A percentile compares a stretch with the other conserved stretches of the same genome.
Evolutionary conservation across 1,140 invertebrate genomes (phyloP).

Genomic region (Sminthurides bifidus): DNA sequence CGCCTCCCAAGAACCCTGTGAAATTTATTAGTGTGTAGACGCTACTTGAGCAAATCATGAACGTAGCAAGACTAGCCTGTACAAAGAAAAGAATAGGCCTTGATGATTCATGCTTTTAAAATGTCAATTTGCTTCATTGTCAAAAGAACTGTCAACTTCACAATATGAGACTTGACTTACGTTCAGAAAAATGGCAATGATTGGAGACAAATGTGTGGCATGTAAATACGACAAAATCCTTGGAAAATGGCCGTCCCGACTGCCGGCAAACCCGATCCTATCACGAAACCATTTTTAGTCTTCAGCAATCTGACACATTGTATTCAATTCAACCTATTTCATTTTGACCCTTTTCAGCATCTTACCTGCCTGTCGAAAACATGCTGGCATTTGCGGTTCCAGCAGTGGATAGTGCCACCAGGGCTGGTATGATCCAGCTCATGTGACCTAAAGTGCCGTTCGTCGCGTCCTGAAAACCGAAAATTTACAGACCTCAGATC

Average conservation of each 20-base stretch:
- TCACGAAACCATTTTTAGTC: no score
- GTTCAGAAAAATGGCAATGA: conserved; percentile 70
- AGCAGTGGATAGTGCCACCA: conserved; percentile 60
- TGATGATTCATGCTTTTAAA: no score
- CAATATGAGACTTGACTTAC: conserved; percentile 37
- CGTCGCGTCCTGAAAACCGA: conserved; percentile 50
- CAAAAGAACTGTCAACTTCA: background rate
- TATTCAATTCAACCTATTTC: background rate
- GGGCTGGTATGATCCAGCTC: conserved; percentile 53
- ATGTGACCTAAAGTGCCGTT: conserved; percentile 47
- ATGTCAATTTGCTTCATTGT: background rate
- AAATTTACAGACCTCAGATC: background rate
- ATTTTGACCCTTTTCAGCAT: background rate
- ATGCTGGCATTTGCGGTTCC: conserved; percentile 53
- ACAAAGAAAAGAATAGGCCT: conserved; percentile 35
- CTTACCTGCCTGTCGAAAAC: conserved; percentile 36
- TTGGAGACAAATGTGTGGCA: conserved; percentile 61
- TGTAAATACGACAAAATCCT: conserved; percentile 76
- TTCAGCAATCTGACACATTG: conserved; percentile 9
- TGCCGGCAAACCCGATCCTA: conserved; percentile 79
- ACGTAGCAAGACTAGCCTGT: conserved; percentile 56
- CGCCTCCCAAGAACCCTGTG: conserved; percentile 77
- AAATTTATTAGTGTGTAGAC: conserved; percentile 75
- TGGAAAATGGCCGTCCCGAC: conserved; percentile 71
- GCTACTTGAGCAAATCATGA: conserved; percentile 61